Evolutionary conservation across 2,113 vertebrate genomes (phyloP), one percentile per base, ranked within the genome.

Genomic region (Empidonax alnorum): DNA sequence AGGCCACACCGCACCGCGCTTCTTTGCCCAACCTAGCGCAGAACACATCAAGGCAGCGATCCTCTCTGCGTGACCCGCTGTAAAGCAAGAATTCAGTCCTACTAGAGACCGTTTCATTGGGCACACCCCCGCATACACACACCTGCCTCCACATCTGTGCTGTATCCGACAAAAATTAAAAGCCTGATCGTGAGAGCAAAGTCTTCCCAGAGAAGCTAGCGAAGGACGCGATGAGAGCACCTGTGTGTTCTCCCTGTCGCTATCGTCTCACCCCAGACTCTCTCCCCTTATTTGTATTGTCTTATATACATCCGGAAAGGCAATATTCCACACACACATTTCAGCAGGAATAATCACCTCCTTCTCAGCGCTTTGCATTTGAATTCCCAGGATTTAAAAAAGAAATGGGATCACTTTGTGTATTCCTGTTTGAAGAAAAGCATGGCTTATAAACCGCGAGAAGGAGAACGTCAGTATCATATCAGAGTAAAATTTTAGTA

Each of bases 321-420:
- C 67, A 87, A 79, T 84, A 87, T 73, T 87, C 59, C 47, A 74
- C 66, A 87, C 87, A 93, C 35, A 55, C 37, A 78, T 84, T 94
- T 87, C 72, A 87, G n/a, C 53, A 89, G 63, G 83, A 68, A 68
- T 37, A 85, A 80, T 81, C 10, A 3, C 77, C 13, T 9, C 42
- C 50, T 37, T 73, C 69, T 58, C 63, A 10, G 20, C 1, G 12
- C 63, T 53, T 92, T 92, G 49, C 61, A 84, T 83, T 92, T 92
- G 67, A 83, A 83, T 58, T 65, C 41, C 22, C 58, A 61, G 41
- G 42, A 84, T 77, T 82, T 13, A n/a, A 66, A 77, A 84, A 94
- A 87, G 72, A 65, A 44, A 18, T 6, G 3, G 35, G 37, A 28
- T 67, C n/a, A 56, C 42, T 87, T 90, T 73, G 42, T 85, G 56